These are phyloP conservation scores for Tympanoctomys barrerae DNA, from an alignment of 2,797 vertebrate genomes.

Conservation along the genomic window DNA sequence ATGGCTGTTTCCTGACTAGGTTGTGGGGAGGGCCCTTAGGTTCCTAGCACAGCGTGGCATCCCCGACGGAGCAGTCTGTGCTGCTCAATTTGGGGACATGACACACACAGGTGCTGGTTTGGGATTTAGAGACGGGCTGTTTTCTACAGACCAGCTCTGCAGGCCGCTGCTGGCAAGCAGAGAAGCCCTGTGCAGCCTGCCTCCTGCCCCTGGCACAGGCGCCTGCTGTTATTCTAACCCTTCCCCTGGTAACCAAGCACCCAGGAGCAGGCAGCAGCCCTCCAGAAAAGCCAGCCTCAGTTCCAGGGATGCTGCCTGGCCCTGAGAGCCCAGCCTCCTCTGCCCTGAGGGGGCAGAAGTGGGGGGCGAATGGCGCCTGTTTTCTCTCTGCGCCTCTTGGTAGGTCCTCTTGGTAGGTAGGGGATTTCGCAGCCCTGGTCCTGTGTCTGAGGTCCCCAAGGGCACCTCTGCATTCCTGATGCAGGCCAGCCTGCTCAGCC, in stretches of 20 bases:
- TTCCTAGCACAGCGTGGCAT: neutral
- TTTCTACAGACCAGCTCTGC: neutral
- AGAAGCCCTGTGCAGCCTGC: neutral
- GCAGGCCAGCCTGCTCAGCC: neutral
- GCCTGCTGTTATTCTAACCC: slow-evolving; percentile 68
- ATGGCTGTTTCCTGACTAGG: neutral
- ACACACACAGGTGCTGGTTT: neutral
- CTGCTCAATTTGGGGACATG: neutral
- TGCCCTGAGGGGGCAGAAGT: neutral
- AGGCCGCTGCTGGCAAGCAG: neutral
- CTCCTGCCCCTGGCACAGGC: neutral
- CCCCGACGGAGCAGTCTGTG: neutral
- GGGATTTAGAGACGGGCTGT: neutral
- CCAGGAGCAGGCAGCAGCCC: slow-evolving; percentile 22
- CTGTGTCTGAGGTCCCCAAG: neutral
- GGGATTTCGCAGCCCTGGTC: neutral
- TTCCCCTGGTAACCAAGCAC: slow-evolving; percentile 67
- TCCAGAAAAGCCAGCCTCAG: slow-evolving; percentile 32
- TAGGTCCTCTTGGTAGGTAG: neutral
- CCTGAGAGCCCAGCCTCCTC: neutral
- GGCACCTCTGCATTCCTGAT: neutral
- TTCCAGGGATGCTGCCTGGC: neutral
- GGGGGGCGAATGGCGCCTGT: neutral
- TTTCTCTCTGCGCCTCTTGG: neutral
- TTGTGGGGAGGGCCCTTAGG: neutral